Base-by-base conservation (phyloP, 2,113 vertebrate species). In the Sorex araneus region DNA sequence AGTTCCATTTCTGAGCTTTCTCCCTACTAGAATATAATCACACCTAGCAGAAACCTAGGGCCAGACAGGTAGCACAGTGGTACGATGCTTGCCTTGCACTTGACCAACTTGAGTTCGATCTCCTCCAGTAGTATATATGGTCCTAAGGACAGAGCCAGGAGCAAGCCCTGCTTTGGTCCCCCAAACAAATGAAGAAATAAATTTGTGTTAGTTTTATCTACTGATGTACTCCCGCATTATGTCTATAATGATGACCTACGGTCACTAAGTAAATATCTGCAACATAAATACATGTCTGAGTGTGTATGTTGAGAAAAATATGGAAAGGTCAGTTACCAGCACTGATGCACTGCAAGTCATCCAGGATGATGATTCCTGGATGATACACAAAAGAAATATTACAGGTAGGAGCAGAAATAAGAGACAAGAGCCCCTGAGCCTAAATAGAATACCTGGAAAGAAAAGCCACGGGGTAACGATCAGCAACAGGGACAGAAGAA, bases 281-380 rank as follows among this genome's bases (percentile, higher is more conserved):
- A 66, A 92, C 79, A 90, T 25, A 50, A 92, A 85, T 54, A 19
- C 81, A 78, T 71, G 69, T 64, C 23, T 87, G 60, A 28, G 7
- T 69, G 54, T 9, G 1, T 36, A 6, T 90, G 23, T 66, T 32
- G 32, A 47, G 28, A 76, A 12, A 66, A 63, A 47, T 34, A n/a
- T 28, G 30, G 67, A 84, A 91, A 90, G n/a, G 69, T 50, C 77
- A 57, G 6, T 50, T n/a, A 43, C 15, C 69, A 25, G 57, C 66
- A 93, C 43, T 70, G 32, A 74, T 6, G 12, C 23, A 50, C 13
- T 66, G 16, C 18, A 47, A 1, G 66, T 9, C 16, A 71, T 34
- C 70, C 84, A 28, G 10, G 67, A 78, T 28, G 3, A 11, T 66
- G 76, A 83, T 57, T 45, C 23, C 4, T 47, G n/a, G n/a, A n/a